Evolutionary conservation across 2,113 vertebrate genomes (phyloP).

Genomic region (Halcyon senegalensis): DNA sequence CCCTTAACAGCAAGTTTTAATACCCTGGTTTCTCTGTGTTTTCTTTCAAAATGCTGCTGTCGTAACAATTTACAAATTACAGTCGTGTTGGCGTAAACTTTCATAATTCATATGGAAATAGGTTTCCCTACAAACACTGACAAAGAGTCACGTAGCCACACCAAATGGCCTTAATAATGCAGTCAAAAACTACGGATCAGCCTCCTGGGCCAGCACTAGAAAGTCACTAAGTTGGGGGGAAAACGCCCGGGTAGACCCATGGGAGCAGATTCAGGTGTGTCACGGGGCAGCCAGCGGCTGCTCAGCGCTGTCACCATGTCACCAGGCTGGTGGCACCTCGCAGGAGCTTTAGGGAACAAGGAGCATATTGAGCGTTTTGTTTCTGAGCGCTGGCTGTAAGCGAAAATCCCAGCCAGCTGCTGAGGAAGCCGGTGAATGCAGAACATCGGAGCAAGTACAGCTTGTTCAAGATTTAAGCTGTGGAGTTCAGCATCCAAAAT

Average conservation of each 20-base stretch:
- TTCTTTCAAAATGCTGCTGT: constrained; percentile 23
- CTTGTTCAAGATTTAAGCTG: background rate
- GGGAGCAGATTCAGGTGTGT: background rate
- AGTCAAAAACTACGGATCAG: background rate
- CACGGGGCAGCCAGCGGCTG: background rate
- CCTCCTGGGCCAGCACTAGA: background rate
- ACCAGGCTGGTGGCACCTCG: background rate
- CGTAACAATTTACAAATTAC: constrained; percentile 21
- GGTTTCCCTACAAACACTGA: background rate
- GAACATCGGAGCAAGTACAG: background rate
- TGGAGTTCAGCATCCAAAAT: background rate
- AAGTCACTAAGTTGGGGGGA: background rate
- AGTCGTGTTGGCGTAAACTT: background rate
- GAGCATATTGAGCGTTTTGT: constrained; percentile 17
- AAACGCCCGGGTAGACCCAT: background rate
- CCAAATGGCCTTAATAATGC: background rate
- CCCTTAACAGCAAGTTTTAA: constrained; percentile 31
- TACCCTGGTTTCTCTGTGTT: constrained; percentile 21
- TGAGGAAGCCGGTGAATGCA: background rate
- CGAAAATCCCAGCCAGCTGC: background rate
- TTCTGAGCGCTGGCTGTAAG: background rate
- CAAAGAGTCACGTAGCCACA: background rate
- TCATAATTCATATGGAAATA: constrained; percentile 5
- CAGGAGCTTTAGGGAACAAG: background rate
- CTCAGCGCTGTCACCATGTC: background rate